Conservation (phyloP, 1,140 invertebrate genomes). For the Zaprionus camerounensis region DNA sequence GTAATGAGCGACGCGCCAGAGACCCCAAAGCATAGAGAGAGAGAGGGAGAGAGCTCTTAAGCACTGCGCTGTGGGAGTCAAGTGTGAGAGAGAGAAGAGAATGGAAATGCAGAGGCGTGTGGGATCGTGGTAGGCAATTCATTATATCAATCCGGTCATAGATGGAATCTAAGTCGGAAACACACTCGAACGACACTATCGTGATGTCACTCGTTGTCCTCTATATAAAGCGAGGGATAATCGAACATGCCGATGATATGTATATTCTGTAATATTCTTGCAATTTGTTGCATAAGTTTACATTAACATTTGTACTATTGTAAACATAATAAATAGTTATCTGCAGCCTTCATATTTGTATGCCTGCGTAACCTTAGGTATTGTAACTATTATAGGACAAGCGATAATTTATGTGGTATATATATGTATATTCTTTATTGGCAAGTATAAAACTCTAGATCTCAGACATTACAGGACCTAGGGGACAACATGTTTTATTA, state of each 20-base stretch:
- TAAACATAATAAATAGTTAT: too few relatives aligned
- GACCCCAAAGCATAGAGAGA: slow-evolving; percentile 42
- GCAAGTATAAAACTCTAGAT: too few relatives aligned
- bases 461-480: too few relatives aligned
- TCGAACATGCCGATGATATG: not conserved
- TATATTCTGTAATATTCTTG: too few relatives aligned
- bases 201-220: slow-evolving; percentile 30
- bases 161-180: slow-evolving; percentile 32
- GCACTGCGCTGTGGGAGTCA: slow-evolving; percentile 5
- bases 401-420: too few relatives aligned
- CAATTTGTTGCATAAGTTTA: too few relatives aligned
- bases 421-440: too few relatives aligned
- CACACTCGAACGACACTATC: slow-evolving; percentile 14
- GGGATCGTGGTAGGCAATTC: slow-evolving; percentile 30
- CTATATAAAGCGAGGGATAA: not conserved
- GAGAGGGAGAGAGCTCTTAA: not conserved
- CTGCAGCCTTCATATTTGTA: too few relatives aligned
- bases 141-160: slow-evolving; percentile 35
- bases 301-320: too few relatives aligned
- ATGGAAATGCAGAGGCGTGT: not conserved
- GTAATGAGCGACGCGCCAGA: slow-evolving; percentile 68
- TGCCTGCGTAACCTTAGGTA: too few relatives aligned
- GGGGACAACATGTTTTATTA: too few relatives aligned
- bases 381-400: too few relatives aligned
- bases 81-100: slow-evolving; percentile 4